Evolutionary conservation across 2,888 invertebrate species (phyloP).

Genomic region (Strigamia transsilvanica): DNA sequence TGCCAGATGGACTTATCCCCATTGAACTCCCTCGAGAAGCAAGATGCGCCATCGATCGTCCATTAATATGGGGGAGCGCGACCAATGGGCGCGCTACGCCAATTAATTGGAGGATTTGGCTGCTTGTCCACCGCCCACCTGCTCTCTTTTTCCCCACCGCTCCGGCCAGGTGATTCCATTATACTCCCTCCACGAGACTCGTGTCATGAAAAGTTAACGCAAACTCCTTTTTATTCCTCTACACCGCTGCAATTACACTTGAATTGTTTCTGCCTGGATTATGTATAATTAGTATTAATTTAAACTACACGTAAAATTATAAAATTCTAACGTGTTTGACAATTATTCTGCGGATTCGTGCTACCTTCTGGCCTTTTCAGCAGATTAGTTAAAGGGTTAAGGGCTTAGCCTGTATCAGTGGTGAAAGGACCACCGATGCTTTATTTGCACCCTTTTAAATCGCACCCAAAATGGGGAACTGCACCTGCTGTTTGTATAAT

Average conservation of each 20-base stretch:
- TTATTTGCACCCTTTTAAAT: not conserved
- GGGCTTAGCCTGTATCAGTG: not conserved
- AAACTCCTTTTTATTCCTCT: not conserved
- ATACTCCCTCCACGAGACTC: not conserved
- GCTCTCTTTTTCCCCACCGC: not conserved
- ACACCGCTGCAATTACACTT: not conserved
- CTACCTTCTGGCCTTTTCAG: not conserved
- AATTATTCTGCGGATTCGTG: not conserved
- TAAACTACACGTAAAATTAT: too few relatives aligned
- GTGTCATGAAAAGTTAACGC: not conserved
- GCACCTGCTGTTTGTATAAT: not conserved
- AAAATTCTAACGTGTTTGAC: not conserved
- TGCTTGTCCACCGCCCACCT: not conserved
- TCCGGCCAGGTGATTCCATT: slow-evolving; percentile 3
- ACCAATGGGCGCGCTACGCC: not conserved
- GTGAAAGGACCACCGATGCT: not conserved
- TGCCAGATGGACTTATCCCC: slow-evolving; percentile 8
- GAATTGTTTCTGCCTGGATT: not conserved
- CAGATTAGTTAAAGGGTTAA: not conserved
- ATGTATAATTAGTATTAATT: too few relatives aligned
- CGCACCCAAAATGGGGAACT: not conserved
- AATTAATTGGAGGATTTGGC: slow-evolving; percentile 8
- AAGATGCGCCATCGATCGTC: slow-evolving; percentile 8
- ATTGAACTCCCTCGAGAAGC: not conserved
- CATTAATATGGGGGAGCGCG: not conserved